Conservation (phyloP, 2,888 invertebrate species). For the Himalopsyche japonica region DNA sequence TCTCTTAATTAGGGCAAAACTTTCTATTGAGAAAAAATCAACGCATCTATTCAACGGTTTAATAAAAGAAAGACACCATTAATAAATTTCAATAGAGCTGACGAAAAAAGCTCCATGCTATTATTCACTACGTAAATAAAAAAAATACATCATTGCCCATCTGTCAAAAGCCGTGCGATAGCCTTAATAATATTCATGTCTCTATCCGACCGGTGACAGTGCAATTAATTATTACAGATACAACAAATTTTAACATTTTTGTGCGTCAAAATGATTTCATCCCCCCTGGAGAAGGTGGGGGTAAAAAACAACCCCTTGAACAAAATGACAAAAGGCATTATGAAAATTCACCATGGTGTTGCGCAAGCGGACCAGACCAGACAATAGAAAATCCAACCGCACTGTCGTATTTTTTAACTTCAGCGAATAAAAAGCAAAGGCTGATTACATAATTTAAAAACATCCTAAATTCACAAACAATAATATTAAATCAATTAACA, state of each 20-base stretch:
- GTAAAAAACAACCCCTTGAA: not conserved
- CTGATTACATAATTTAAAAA: not conserved
- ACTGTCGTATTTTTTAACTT: constrained; percentile 12
- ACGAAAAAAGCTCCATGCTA: not conserved
- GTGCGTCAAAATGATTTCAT: not conserved
- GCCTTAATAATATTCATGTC: not conserved
- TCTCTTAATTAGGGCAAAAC: not conserved
- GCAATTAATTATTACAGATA: not conserved
- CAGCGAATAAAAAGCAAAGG: not conserved
- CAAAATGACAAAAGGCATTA: constrained; percentile 27
- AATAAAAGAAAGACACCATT: not conserved
- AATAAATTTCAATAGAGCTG: not conserved
- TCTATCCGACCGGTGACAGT: not conserved
- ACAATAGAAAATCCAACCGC: constrained; percentile 26
- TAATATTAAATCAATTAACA: no score
- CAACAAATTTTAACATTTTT: not conserved
- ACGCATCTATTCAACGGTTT: not conserved
- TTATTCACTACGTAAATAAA: not conserved
- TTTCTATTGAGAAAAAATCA: not conserved
- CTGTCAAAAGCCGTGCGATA: not conserved
- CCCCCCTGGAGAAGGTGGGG: not conserved
- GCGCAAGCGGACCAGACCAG: constrained; percentile 13
- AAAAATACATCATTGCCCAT: not conserved
- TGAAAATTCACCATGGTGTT: constrained; percentile 30
- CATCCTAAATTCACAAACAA: no score